phyloP scores from a whole-genome alignment of 2,113 vertebrate genomes.

The Chamaea fasciata region DNA sequence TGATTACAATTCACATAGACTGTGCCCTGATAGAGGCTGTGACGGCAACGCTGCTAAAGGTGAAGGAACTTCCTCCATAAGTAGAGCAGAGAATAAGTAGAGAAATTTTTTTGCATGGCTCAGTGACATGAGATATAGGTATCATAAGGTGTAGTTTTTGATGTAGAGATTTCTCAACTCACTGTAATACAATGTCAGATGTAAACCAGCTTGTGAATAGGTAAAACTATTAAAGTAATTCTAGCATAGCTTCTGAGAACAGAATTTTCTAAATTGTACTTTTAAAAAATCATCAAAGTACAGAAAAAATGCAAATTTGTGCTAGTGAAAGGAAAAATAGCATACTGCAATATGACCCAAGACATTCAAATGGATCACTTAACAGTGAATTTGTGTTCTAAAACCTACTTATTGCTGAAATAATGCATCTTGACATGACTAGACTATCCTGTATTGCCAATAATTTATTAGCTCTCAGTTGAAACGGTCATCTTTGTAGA shows the following conservation, averaged over 20 bases:
- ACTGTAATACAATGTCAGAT: neutral
- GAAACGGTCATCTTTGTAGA: neutral
- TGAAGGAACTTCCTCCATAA: neutral
- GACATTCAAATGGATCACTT: neutral
- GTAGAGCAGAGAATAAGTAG: neutral
- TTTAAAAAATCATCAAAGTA: neutral
- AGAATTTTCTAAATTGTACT: neutral
- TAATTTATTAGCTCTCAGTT: neutral
- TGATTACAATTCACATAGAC: neutral
- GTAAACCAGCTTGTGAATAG: neutral
- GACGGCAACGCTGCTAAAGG: neutral
- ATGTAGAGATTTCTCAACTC: neutral
- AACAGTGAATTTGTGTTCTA: neutral
- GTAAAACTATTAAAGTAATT: neutral
- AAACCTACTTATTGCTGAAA: neutral
- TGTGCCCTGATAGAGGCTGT: neutral
- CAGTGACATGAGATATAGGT: neutral
- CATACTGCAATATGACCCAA: neutral
- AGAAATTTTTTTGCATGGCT: neutral
- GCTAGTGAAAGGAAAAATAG: neutral
- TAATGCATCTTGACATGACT: neutral
- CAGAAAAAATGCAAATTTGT: neutral
- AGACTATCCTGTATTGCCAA: neutral
- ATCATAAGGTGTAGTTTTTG: neutral
- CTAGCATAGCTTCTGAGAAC: neutral